Base-by-base conservation (phyloP, 1,140 invertebrate species). In the Amphibalanus amphitrite region DNA sequence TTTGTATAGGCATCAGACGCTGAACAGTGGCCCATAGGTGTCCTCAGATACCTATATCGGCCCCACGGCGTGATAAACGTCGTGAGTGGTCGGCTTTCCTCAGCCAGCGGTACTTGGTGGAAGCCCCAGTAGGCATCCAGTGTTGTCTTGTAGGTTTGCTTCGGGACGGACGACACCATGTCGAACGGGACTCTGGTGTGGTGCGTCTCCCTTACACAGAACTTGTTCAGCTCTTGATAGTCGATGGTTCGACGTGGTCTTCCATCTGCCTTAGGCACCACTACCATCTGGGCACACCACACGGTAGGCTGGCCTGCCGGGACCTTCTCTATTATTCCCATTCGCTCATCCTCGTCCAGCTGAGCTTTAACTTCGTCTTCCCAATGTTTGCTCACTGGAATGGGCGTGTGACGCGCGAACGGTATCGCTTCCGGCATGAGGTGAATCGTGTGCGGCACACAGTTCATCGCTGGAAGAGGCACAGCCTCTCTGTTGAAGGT, bases 291-390 rank as follows among this genome's bases (percentile, higher is more conserved):
- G 8, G 69, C n/a, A 17, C 69, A 70, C 69, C 69, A 70, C 17
- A 38, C 69, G 4, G 29, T 68, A 15, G 69, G 69, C 65, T 70
- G 8, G 15, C 71, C 68, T 4, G 67, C 67, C 4, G 33, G 67
- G 3, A 70, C 71, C 23, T 69, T 28, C n/a, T 72, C 71, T 28
- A 72, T 72, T 40, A 71, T 71, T 30, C 38, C 71, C 33, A 33
- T 72, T 26, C 28, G 28, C 6, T 69, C 23, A 30, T 72, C 71
- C 23, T 72, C 71, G 67, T 68, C 28, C 67, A 68, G 67, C 29
- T 70, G 69, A 25, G 28, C 33, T 33, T 59, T 33, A 28, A 70
- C 26, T 30, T n/a, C 29, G 25, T 33, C 38, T 10, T 26, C 69
- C n/a, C 69, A 70, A 33, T 72, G 71, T 28, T 29, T 69, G 10